phyloP scores from a whole-genome alignment of 2,113 vertebrate species.

The Aptenodytes patagonicus region DNA sequence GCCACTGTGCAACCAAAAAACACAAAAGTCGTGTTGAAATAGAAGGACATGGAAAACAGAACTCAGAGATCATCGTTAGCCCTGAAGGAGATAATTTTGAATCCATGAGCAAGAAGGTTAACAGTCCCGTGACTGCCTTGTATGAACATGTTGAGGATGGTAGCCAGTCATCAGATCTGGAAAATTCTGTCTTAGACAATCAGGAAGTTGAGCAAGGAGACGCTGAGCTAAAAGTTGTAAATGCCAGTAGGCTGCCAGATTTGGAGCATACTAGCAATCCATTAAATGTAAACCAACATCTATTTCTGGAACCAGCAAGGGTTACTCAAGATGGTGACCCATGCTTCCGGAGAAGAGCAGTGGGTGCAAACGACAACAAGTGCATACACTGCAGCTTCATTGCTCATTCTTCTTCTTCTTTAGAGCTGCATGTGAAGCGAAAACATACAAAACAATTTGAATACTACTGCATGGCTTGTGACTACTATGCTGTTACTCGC shows the following conservation, averaged over 20 bases:
- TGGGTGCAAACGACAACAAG: constrained; percentile 62
- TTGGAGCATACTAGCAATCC: not conserved
- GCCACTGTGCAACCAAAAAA: constrained; percentile 95
- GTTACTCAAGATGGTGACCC: constrained; percentile 37
- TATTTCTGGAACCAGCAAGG: constrained; percentile 9
- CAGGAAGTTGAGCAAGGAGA: constrained; percentile 21
- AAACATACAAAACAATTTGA: constrained; percentile 94
- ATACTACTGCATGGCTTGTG: constrained; percentile 93
- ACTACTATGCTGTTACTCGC: constrained; percentile 90
- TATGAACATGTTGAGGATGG: constrained; percentile 14
- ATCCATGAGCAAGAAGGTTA: constrained; percentile 18
- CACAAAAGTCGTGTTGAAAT: constrained; percentile 85
- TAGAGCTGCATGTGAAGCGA: constrained; percentile 88
- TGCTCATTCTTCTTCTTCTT: constrained; percentile 85
- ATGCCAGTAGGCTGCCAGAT: not conserved
- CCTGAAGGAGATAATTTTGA: constrained; percentile 68
- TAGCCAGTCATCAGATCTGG: constrained; percentile 17
- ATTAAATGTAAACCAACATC: not conserved
- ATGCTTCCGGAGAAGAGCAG: constrained; percentile 51
- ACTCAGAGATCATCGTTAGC: constrained; percentile 60
- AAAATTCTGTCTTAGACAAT: constrained; percentile 1
- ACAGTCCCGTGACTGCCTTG: not conserved
- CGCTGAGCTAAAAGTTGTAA: constrained; percentile 24
- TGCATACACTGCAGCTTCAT: constrained; percentile 85
- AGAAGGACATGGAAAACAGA: constrained; percentile 70